Evolutionary conservation across 2,888 invertebrate species (phyloP).

Genomic region (Heliconius hortense): DNA sequence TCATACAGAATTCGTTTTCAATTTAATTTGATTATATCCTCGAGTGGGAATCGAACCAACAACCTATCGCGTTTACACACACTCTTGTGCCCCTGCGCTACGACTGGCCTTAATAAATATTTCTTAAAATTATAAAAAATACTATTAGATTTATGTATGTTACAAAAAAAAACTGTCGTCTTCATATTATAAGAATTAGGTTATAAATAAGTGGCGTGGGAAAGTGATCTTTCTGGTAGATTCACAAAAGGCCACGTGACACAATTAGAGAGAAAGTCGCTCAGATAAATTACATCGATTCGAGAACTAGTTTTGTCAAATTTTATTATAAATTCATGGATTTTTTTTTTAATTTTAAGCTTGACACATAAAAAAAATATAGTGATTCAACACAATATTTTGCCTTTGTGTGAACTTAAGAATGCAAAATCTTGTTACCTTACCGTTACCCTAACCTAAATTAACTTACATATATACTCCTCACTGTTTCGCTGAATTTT

Average conservation of each 20-base stretch:
- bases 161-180: neutral
- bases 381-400: too few species aligned
- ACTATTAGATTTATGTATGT: neutral
- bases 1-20: too few species aligned
- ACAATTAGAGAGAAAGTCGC: constrained; percentile 21
- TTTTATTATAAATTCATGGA: neutral
- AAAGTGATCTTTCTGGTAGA: constrained; percentile 55
- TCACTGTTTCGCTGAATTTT: neutral
- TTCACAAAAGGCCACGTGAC: constrained; percentile 19
- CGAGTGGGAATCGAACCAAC: too few species aligned
- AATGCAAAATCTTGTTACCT: too few species aligned
- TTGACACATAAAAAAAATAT: neutral
- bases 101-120: too few species aligned
- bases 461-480: too few species aligned
- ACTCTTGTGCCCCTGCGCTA: too few species aligned
- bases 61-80: too few species aligned
- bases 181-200: neutral
- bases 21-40: too few species aligned
- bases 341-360: neutral
- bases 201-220: constrained; percentile 50
- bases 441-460: too few species aligned
- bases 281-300: constrained; percentile 18
- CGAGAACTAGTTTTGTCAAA: constrained; percentile 7
- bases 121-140: neutral
- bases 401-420: too few species aligned